Conservation (phyloP, 2,113 vertebrate species). For the Coregonus clupeaformis region DNA sequence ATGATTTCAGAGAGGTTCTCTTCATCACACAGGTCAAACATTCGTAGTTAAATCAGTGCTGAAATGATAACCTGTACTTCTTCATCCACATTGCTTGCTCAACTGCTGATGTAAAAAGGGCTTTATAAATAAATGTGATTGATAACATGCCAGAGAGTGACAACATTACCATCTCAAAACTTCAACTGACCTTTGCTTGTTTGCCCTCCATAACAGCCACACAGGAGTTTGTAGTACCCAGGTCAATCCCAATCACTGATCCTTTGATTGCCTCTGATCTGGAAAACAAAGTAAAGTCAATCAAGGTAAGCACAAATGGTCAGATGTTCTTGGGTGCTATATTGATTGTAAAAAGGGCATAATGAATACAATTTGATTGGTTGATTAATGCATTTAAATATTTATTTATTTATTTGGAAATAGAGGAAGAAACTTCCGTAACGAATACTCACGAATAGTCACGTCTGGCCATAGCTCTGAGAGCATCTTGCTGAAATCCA, state of each 20-base stretch:
- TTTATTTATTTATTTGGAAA: no score
- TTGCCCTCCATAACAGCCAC: constrained; percentile 99
- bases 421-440: background rate
- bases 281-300: constrained; percentile 32
- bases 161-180: no score
- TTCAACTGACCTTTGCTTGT: constrained; percentile 84
- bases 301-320: no score
- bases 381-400: no score
- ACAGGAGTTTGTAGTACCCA: constrained; percentile 98
- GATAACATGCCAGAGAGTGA: background rate
- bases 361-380: no score
- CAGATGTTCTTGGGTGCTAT: no score
- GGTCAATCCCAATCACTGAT: constrained; percentile 93
- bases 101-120: no score
- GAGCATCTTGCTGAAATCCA: constrained; percentile 78
- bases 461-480: constrained; percentile 78
- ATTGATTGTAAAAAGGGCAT: no score
- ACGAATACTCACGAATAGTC: constrained; percentile 86
- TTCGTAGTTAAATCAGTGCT: background rate
- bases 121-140: no score
- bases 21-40: background rate
- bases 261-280: constrained; percentile 96
- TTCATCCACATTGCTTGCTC: no score
- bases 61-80: background rate
- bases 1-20: background rate